These are phyloP conservation scores for Aurelia aurita complex sp. Pacific DNA, from an alignment of 30 jellyfish, hydroid and myxozoan genomes.

Conservation along the genomic window DNA sequence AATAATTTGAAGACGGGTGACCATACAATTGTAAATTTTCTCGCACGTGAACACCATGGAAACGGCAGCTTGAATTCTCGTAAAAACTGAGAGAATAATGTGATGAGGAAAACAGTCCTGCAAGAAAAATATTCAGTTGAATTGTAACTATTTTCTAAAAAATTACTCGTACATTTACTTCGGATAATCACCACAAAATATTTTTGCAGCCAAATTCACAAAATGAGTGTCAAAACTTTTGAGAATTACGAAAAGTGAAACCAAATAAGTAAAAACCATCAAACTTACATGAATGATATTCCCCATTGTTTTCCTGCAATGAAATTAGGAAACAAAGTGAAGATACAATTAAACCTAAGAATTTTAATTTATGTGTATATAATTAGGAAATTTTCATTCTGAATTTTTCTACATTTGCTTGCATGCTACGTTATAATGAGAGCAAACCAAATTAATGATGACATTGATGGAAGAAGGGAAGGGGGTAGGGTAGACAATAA, in stretches of 20 bases:
- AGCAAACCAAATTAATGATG: too few species aligned
- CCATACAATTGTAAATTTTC: constrained; percentile 30
- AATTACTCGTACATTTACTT: too few species aligned
- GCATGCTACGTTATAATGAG: too few species aligned
- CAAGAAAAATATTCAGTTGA: not conserved
- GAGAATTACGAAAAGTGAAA: too few species aligned
- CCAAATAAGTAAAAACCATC: not conserved
- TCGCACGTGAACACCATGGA: constrained; percentile 56
- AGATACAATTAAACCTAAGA: not conserved
- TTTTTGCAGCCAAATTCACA: too few species aligned
- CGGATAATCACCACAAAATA: too few species aligned
- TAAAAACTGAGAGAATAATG: constrained; percentile 82
- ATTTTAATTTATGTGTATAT: not conserved
- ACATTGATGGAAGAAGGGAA: too few species aligned
- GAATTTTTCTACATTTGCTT: too few species aligned
- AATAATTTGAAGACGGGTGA: constrained; percentile 63
- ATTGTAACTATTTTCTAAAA: too few species aligned
- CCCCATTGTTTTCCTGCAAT: constrained; percentile 94
- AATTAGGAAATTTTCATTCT: not conserved
- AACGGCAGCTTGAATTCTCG: constrained; percentile 57
- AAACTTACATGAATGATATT: constrained; percentile 75
- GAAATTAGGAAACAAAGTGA: not conserved
- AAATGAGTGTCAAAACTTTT: too few species aligned
- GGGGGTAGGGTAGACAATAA: too few species aligned
- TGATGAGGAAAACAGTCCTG: constrained; percentile 79